A percentile compares a stretch with the other conserved stretches of the same genome.
These are phyloP conservation scores for Bradypus variegatus DNA, from an alignment of 2,797 vertebrate species.

Conservation along the genomic window DNA sequence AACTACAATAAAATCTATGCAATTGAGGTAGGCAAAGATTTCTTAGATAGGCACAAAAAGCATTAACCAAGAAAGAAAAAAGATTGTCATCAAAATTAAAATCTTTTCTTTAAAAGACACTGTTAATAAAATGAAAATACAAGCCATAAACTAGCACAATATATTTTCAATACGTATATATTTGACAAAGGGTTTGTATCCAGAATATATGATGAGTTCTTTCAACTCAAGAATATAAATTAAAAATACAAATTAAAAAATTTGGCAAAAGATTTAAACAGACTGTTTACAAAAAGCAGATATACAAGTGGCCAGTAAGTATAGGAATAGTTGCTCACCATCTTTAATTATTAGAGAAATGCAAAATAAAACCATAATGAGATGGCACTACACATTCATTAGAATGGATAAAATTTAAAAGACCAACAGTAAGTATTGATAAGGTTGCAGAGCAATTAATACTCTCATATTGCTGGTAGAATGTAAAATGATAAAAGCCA, in stretches of 20 bases:
- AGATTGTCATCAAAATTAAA: not conserved
- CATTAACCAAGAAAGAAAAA: not conserved
- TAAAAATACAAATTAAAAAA: not conserved
- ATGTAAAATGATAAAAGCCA: not conserved
- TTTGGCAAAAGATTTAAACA: not conserved
- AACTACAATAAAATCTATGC: not conserved
- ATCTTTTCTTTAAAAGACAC: not conserved
- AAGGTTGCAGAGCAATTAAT: not conserved
- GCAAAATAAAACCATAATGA: not conserved
- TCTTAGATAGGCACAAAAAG: not conserved
- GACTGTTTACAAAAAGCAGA: not conserved
- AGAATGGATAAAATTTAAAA: not conserved
- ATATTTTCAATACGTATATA: not conserved
- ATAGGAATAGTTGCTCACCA: not conserved
- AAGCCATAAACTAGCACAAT: not conserved
- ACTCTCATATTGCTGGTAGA: not conserved
- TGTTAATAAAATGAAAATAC: not conserved
- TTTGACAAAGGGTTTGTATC: not conserved
- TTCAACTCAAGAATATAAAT: not conserved
- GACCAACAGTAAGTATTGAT: not conserved
- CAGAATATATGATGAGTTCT: not conserved
- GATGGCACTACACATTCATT: not conserved
- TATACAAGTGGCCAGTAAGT: not conserved
- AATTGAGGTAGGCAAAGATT: not conserved
- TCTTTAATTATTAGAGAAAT: not conserved